Base-by-base conservation (phyloP, 1,140 invertebrate species). In the Tribolium madens region DNA sequence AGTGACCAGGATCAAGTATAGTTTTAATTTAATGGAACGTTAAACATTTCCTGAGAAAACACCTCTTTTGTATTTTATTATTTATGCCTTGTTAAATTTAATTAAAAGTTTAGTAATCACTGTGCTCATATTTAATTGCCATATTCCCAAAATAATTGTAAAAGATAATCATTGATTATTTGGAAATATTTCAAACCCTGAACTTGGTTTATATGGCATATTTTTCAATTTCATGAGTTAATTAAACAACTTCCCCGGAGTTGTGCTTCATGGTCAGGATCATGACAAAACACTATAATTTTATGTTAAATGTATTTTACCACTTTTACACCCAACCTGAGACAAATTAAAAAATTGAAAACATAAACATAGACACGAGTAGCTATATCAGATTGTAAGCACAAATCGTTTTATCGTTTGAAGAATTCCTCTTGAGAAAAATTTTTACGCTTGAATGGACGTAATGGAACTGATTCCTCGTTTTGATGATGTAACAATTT, bases 211-310 rank as follows among this genome's bases (percentile, higher is more conserved):
- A n/a, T n/a, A n/a, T n/a, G n/a, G n/a, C n/a, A n/a, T n/a, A 3
- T 42, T 42, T 42, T 42, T 36, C 18, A 5, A 26, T 5, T 26
- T 4, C 31, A 26, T 9, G 53, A 64, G 57, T 64, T 64, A 64
- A 64, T 64, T 64, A 64, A 64, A 64, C 26, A 64, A 64, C 53
- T 31, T 60, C 53, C 6, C 21, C 53, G 53, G 53, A 60, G 53
- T 60, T 60, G 53, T 60, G 53, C 53, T 60, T 60, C 53, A 60
- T 60, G 53, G 53, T 60, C 53, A 60, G 26, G 53, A 60, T 60
- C 53, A 60, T 60, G 53, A 26, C 53, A 26, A 26, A 26, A 60
- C 53, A 10, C 26, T 18, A 60, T 26, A 60, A n/a, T n/a, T n/a
- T n/a, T n/a, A n/a, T n/a, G n/a, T n/a, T n/a, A n/a, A n/a, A n/a